Percentiles rank a stretch among this genome's conserved stretches.
These are phyloP conservation scores for Pseudotriccus pelzelni DNA, from an alignment of 2,797 vertebrate genomes.

Conservation along the genomic window DNA sequence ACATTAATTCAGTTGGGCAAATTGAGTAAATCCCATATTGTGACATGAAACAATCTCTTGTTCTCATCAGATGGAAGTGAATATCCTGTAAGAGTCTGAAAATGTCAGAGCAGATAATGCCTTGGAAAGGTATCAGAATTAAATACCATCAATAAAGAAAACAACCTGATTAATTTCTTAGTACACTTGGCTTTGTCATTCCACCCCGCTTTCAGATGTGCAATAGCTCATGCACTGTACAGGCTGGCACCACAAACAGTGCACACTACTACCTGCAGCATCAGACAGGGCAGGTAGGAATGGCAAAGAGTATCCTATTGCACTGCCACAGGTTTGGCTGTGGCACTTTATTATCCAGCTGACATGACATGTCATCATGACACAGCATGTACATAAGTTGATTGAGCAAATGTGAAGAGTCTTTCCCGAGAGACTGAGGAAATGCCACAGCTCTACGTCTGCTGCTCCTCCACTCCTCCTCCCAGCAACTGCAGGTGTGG, in stretches of 20 bases:
- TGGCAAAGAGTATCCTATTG: background rate
- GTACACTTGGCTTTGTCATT: background rate
- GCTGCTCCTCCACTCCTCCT: background rate
- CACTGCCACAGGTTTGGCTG: background rate
- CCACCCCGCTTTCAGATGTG: background rate
- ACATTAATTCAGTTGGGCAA: slow-evolving; percentile 47
- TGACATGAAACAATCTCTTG: slow-evolving; percentile 61
- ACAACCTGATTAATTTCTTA: background rate
- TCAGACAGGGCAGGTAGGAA: background rate
- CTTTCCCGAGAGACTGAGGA: background rate
- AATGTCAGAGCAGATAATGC: background rate
- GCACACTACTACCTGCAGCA: background rate
- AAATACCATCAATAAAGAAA: background rate
- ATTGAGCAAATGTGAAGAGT: background rate
- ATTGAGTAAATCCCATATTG: slow-evolving; percentile 34
- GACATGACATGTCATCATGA: background rate
- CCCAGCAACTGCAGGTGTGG: accelerated
- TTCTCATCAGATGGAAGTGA: slow-evolving; percentile 10
- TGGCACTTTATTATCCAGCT: background rate
- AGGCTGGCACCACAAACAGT: accelerated
- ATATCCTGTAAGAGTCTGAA: background rate
- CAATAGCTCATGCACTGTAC: background rate
- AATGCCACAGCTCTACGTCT: accelerated
- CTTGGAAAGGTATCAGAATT: background rate
- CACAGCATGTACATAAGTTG: background rate